Evolutionary conservation across 2,888 invertebrate genomes (phyloP).

Genomic region (Nemapogon koenigi): DNA sequence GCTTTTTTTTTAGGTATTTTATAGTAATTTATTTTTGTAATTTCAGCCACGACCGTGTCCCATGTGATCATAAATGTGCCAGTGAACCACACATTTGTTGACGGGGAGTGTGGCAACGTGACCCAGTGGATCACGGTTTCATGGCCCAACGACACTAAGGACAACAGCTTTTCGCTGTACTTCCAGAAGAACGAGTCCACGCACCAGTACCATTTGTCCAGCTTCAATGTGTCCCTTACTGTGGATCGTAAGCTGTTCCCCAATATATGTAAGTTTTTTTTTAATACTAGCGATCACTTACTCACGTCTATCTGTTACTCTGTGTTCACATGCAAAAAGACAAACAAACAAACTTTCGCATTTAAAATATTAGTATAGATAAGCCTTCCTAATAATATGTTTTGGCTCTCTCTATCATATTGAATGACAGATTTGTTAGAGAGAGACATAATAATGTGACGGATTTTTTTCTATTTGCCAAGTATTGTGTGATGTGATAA

Average conservation of each 20-base stretch:
- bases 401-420: too few species aligned
- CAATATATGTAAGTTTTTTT: constrained; percentile 35
- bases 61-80: constrained; percentile 33
- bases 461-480: too few species aligned
- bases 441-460: too few species aligned
- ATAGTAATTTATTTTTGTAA: background rate
- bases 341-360: too few species aligned
- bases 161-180: constrained; percentile 30
- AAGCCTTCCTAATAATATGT: background rate
- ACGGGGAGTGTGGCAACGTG: constrained; percentile 31
- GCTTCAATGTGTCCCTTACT: constrained; percentile 32
- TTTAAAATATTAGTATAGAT: background rate
- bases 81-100: constrained; percentile 25
- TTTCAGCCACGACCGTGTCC: constrained; percentile 19
- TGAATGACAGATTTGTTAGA: too few species aligned
- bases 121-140: constrained; percentile 22
- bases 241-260: constrained; percentile 53
- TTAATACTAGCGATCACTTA: too few species aligned
- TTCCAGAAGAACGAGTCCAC: constrained; percentile 9
- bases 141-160: constrained; percentile 23
- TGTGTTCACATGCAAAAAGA: too few species aligned
- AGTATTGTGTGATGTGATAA: too few species aligned
- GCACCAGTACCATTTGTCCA: constrained; percentile 13
- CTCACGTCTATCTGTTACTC: constrained; percentile 6
- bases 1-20: too few species aligned